phyloP scores from a whole-genome alignment of 2,113 vertebrate genomes.

The Oncorhynchus keta region DNA sequence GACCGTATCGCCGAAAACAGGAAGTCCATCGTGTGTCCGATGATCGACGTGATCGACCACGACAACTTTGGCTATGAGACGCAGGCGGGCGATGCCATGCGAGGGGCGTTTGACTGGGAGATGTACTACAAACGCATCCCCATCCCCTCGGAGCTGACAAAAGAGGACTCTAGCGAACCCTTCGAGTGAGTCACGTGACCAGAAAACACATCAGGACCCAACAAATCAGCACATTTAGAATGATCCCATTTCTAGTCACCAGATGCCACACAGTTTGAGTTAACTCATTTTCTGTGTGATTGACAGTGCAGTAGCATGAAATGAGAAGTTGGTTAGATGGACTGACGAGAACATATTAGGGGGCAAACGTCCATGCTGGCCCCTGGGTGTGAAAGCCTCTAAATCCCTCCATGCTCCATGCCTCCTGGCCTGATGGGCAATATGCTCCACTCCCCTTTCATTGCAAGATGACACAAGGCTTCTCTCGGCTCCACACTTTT shows the following conservation, averaged over 20 bases:
- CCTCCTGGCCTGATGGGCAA: not conserved
- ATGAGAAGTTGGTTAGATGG: too few relatives aligned
- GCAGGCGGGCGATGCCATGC: conserved; percentile 88
- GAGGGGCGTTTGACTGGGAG: conserved; percentile 92
- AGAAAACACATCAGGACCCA: too few relatives aligned
- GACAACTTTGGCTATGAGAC: conserved; percentile 92
- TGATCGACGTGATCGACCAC: conserved; percentile 95
- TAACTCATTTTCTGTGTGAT: too few relatives aligned
- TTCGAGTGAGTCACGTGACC: conserved; percentile 81
- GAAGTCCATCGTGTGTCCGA: conserved; percentile 90
- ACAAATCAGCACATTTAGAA: too few relatives aligned
- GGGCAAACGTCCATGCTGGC: too few relatives aligned
- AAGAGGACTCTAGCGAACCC: conserved; percentile 84
- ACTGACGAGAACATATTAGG: too few relatives aligned
- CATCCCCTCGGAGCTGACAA: conserved; percentile 85
- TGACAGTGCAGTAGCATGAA: too few relatives aligned
- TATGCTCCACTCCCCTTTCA: not conserved
- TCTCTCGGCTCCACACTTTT: conserved; percentile 2
- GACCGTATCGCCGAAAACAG: conserved; percentile 89
- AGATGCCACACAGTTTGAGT: too few relatives aligned
- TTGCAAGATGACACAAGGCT: conserved; percentile 11
- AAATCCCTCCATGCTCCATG: too few relatives aligned
- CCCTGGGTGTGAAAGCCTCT: too few relatives aligned
- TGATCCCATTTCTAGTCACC: too few relatives aligned
- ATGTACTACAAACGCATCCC: conserved; percentile 95